Percentiles rank a stretch among this genome's conserved stretches.
Conservation (phyloP, 35 echinoderm and acorn worm species). For the Diadema setosum region DNA sequence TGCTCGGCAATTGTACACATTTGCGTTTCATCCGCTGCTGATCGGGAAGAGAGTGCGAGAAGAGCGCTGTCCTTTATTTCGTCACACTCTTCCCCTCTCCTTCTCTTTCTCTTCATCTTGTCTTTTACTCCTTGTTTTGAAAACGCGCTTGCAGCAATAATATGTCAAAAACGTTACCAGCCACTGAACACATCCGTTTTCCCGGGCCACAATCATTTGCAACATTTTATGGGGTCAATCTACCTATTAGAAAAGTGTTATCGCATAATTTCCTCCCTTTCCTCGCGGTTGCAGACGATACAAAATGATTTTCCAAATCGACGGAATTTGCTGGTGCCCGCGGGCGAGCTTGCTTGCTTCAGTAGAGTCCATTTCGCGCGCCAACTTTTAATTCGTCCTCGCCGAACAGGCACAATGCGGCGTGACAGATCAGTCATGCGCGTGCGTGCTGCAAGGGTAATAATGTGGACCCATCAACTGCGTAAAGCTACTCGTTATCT, state of each 20-base stretch:
- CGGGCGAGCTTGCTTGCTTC: not conserved
- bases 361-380: conserved; percentile 10
- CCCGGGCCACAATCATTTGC: not conserved
- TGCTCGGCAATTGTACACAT: conserved; percentile 3
- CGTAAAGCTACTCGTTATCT: too few relatives aligned
- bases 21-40: not conserved
- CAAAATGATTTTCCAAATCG: conserved; percentile 16
- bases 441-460: too few relatives aligned
- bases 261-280: conserved; percentile 25
- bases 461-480: too few relatives aligned
- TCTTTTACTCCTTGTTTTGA: not conserved
- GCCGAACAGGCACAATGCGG: too few relatives aligned
- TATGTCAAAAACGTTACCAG: not conserved
- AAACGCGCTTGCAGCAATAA: not conserved
- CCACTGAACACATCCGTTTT: not conserved
- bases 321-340: not conserved
- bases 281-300: not conserved
- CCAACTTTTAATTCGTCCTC: not conserved
- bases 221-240: conserved; percentile 24
- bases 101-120: not conserved
- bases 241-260: conserved; percentile 15
- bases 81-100: too few relatives aligned
- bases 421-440: too few relatives aligned
- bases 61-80: too few relatives aligned
- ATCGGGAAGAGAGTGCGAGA: not conserved